phyloP scores from a whole-genome alignment of 1,140 invertebrate species.

The Drosophila fuyamai region DNA sequence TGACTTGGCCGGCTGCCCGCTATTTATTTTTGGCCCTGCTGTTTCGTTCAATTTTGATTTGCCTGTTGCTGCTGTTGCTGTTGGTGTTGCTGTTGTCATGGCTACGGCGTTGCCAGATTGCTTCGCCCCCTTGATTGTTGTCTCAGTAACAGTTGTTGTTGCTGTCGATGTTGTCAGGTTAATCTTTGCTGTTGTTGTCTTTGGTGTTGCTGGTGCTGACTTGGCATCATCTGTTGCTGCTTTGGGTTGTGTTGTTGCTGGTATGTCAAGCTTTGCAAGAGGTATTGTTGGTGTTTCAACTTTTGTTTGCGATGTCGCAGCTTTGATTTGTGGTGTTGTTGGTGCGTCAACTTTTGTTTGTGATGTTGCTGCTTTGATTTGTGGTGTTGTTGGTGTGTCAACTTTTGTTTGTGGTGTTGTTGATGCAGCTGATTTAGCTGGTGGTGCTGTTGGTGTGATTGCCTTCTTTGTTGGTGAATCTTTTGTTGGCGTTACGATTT shows the following conservation, averaged over 20 bases:
- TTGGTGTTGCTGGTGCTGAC: conserved; percentile 8
- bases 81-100: conserved; percentile 54
- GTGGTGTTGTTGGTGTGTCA: conserved; percentile 3
- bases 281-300: conserved; percentile 4
- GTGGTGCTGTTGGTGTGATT: conserved; percentile 1
- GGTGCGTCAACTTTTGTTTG: not conserved
- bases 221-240: conserved; percentile 9
- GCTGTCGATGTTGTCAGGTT: not conserved
- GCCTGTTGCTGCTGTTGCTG: conserved; percentile 34
- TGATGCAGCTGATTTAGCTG: not conserved
- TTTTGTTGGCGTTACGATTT: conserved; percentile 8
- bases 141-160: conserved; percentile 36
- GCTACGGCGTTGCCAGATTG: conserved; percentile 52
- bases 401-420: not conserved
- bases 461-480: conserved; percentile 1
- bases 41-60: conserved; percentile 51
- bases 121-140: conserved; percentile 8
- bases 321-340: conserved; percentile 6
- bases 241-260: conserved; percentile 12
- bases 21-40: conserved; percentile 82
- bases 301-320: not conserved
- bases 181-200: conserved; percentile 19
- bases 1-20: conserved; percentile 83
- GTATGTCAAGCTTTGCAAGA: not conserved
- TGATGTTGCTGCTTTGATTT: not conserved